A percentile compares a stretch with the other conserved stretches of the same genome.
These are phyloP conservation scores for Pipistrellus nathusii DNA, from an alignment of 2,797 vertebrate genomes.

Conservation along the genomic window DNA sequence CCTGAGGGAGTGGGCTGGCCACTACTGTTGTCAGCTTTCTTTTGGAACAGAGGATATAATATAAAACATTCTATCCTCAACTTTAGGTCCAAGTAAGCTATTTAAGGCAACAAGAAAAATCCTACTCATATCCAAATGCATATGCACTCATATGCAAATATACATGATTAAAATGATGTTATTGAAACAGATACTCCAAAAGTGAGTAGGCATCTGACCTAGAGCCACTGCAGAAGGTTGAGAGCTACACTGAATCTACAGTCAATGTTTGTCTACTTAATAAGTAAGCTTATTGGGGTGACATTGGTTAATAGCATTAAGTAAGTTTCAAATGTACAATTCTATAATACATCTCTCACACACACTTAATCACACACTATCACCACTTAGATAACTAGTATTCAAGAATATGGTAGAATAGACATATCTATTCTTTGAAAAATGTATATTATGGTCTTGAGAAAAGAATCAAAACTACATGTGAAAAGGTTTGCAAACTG, in stretches of 20 bases:
- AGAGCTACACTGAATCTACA: neutral
- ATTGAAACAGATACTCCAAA: constrained; percentile 17
- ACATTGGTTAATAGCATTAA: neutral
- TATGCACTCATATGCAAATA: neutral
- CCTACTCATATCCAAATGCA: neutral
- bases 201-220: neutral
- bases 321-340: neutral
- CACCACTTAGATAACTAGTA: neutral
- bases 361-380: neutral
- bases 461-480: constrained; percentile 24
- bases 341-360: neutral
- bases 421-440: neutral
- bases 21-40: neutral
- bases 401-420: neutral
- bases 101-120: constrained; percentile 21
- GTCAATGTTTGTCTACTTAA: neutral
- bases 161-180: neutral
- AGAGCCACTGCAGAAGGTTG: neutral
- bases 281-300: neutral
- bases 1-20: neutral
- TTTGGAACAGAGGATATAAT: neutral
- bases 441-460: neutral
- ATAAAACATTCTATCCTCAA: neutral
- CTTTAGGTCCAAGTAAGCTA: neutral
- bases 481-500: neutral